Percentiles rank a stretch among this genome's conserved stretches.
phyloP scores from a whole-genome alignment of 1,140 invertebrate species.

The Rhagoletis zephyria region DNA sequence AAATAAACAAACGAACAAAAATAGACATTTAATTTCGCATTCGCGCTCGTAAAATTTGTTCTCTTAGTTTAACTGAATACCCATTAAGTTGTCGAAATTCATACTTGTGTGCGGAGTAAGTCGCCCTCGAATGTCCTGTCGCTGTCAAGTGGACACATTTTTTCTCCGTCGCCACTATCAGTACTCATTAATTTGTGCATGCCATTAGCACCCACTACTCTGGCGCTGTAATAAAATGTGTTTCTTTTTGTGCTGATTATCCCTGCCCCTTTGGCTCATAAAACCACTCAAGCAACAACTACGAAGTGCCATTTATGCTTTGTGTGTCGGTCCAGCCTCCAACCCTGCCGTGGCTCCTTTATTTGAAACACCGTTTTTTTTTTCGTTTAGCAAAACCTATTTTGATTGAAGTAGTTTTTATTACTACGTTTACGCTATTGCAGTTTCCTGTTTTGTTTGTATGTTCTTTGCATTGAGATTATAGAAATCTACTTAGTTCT shows the following conservation, averaged over 20 bases:
- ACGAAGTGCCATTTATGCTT: constrained; percentile 44
- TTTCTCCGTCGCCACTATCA: not conserved
- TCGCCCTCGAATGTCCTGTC: constrained; percentile 5
- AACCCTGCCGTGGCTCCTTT: not conserved
- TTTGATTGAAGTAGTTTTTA: not conserved
- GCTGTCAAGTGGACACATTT: constrained; percentile 45
- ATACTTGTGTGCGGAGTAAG: too few relatives aligned
- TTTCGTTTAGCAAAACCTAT: not conserved
- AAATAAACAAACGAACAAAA: not conserved
- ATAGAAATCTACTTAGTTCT: not conserved
- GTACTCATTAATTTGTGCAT: not conserved
- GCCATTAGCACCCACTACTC: constrained; percentile 37
- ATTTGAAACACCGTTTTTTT: not conserved
- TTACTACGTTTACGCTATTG: not conserved
- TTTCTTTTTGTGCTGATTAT: not conserved
- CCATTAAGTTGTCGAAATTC: constrained; percentile 23
- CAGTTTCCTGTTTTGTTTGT: not conserved
- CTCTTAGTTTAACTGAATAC: constrained; percentile 14
- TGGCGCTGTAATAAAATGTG: not conserved
- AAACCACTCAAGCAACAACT: constrained; percentile 47
- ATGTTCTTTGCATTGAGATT: not conserved
- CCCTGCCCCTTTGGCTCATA: constrained; percentile 9
- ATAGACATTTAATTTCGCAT: constrained; percentile 41
- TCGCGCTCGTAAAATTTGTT: constrained; percentile 43
- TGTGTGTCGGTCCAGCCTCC: not conserved